Conservation (phyloP, 2,888 invertebrate genomes). For the Tachina lurida region DNA sequence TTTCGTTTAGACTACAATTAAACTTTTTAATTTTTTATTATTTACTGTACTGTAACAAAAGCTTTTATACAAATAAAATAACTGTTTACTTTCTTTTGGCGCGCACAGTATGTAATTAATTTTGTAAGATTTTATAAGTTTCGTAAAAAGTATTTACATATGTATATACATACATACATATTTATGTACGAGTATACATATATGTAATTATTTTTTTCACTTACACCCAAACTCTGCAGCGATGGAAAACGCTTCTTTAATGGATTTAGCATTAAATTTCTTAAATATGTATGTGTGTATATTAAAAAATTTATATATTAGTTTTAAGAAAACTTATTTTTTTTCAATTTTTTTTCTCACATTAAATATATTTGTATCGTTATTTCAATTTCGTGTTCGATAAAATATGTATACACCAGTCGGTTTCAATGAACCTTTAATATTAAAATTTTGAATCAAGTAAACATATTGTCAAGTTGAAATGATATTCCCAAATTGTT, state of each 20-base stretch:
- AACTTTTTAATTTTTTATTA: too few species aligned
- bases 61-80: too few species aligned
- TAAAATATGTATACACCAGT: conserved; percentile 48
- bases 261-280: conserved; percentile 76
- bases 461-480: conserved; percentile 25
- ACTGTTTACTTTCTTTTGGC: too few species aligned
- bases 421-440: conserved; percentile 51
- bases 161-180: not conserved
- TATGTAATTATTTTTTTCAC: conserved; percentile 73
- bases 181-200: not conserved
- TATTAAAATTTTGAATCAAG: conserved; percentile 41
- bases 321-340: conserved; percentile 20
- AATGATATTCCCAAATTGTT: conserved; percentile 16
- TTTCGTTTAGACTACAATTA: too few species aligned
- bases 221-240: conserved; percentile 84
- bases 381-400: conserved; percentile 35
- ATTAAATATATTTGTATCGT: conserved; percentile 26
- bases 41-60: too few species aligned
- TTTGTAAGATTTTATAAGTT: not conserved
- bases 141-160: not conserved
- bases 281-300: not conserved
- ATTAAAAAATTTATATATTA: conserved; percentile 2
- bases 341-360: conserved; percentile 35
- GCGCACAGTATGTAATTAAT: not conserved
- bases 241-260: conserved; percentile 84